Conservation (phyloP, 2,113 vertebrate species). For the Hyla sarda region DNA sequence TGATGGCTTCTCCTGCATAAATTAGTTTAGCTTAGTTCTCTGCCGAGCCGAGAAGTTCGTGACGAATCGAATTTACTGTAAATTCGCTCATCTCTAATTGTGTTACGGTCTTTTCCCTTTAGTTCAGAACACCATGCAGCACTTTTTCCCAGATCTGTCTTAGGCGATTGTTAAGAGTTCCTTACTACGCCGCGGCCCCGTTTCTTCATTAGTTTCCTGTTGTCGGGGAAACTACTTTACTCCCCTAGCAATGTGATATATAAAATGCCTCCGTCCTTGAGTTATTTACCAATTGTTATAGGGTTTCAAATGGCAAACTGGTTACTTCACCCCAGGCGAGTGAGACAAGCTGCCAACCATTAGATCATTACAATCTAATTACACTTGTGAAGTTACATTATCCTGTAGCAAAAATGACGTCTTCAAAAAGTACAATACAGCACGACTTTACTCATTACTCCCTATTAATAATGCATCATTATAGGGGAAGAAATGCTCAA, state of each 20-base stretch:
- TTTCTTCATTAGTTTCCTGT: not conserved
- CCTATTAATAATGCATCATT: not conserved
- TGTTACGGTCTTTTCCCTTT: not conserved
- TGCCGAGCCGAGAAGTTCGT: too few relatives aligned
- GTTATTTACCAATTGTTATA: not conserved
- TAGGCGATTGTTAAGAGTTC: not conserved
- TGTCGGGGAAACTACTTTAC: not conserved
- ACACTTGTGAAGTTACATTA: not conserved
- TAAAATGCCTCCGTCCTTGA: not conserved
- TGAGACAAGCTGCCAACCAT: not conserved
- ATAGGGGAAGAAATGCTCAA: not conserved
- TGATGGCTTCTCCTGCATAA: too few relatives aligned
- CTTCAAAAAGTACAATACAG: constrained; percentile 10
- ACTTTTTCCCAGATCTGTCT: not conserved
- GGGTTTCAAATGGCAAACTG: not conserved
- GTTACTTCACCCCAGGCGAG: constrained; percentile 5
- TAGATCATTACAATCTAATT: constrained; percentile 10
- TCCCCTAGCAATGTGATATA: not conserved
- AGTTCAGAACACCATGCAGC: not conserved
- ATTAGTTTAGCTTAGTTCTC: too few relatives aligned
- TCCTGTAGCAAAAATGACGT: constrained; percentile 2
- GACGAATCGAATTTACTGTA: too few relatives aligned
- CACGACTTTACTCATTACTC: not conserved
- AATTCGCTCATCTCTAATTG: too few relatives aligned
- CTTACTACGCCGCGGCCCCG: not conserved